A percentile compares a stretch with the other conserved stretches of the same genome.
Conservation (phyloP, 1,140 invertebrate genomes). For the Ladona fulva region DNA sequence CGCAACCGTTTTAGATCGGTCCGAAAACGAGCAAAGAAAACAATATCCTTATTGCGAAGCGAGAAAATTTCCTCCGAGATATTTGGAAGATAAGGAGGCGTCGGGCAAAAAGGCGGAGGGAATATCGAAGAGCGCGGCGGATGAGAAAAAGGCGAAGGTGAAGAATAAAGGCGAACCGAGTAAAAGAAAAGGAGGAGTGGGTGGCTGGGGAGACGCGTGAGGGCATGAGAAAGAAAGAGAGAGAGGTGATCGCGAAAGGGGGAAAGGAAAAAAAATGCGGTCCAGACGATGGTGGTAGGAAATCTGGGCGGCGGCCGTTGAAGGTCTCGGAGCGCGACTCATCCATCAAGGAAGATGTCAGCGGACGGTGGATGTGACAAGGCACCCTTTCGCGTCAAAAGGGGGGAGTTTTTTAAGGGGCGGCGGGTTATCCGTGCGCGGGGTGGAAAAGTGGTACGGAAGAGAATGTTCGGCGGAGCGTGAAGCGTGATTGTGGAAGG, state of each 20-base stretch:
- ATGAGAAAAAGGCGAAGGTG: neutral
- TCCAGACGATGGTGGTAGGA: no score
- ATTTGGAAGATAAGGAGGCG: no score
- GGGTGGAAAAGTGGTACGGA: neutral
- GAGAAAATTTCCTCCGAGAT: no score
- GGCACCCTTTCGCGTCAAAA: neutral
- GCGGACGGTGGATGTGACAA: neutral
- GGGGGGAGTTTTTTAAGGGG: neutral
- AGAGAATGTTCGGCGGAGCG: neutral
- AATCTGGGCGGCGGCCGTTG: neutral
- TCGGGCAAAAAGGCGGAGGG: no score
- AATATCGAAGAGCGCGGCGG: neutral
- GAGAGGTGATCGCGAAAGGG: neutral
- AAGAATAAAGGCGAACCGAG: neutral
- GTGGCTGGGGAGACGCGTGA: neutral
- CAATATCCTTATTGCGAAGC: no score
- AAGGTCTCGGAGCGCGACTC: neutral
- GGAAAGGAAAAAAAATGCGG: neutral
- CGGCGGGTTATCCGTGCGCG: neutral
- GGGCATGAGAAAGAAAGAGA: neutral
- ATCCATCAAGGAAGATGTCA: slow-evolving; percentile 5
- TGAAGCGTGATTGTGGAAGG: neutral
- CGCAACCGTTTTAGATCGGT: no score
- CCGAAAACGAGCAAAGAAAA: no score
- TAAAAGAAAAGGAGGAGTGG: neutral